These are phyloP conservation scores for Cyclopterus lumpus DNA, from an alignment of 2,797 vertebrate species.

Conservation along the genomic window DNA sequence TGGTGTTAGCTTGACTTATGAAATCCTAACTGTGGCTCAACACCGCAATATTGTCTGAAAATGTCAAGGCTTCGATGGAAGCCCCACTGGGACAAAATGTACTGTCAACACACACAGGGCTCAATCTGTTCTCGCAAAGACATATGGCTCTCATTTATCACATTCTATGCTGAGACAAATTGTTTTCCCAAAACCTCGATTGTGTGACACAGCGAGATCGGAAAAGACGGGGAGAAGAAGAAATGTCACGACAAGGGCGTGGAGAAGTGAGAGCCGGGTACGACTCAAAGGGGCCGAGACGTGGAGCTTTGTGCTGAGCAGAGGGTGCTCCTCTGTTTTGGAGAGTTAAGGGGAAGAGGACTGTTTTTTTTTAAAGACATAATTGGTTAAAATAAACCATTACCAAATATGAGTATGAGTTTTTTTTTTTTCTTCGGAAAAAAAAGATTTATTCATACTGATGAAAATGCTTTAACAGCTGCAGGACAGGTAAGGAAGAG, in stretches of 20 bases:
- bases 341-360: background rate
- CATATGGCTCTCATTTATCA: slow-evolving; percentile 77
- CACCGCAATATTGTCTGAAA: slow-evolving; percentile 81
- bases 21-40: slow-evolving; percentile 78
- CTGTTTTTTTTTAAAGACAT: background rate
- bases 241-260: slow-evolving; percentile 38
- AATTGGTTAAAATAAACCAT: background rate
- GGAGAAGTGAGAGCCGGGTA: background rate
- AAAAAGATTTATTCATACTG: background rate
- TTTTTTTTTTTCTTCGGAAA: background rate
- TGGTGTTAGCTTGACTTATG: slow-evolving; percentile 74
- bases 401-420: background rate
- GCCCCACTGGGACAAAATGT: slow-evolving; percentile 78
- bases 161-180: slow-evolving; percentile 68
- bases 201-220: slow-evolving; percentile 57
- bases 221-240: slow-evolving; percentile 42
- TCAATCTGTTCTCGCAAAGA: slow-evolving; percentile 68
- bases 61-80: slow-evolving; percentile 79
- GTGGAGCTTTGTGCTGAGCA: background rate
- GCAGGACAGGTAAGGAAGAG: background rate
- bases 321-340: background rate
- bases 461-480: background rate
- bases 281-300: background rate
- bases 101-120: slow-evolving; percentile 70
- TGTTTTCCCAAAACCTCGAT: slow-evolving; percentile 57